Conservation (phyloP, 2,797 vertebrate genomes). For the Trematomus bernacchii region DNA sequence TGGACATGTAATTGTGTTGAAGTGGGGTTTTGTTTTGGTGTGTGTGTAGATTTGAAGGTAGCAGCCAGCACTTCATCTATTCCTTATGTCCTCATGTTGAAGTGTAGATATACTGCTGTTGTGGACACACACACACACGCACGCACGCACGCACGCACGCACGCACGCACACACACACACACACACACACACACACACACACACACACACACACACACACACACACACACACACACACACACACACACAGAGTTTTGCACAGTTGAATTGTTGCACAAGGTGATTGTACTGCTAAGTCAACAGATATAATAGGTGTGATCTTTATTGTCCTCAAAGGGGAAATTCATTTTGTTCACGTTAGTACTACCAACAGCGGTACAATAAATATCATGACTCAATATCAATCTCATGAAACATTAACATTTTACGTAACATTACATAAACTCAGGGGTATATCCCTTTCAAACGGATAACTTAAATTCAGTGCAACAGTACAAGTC, state of each 20-base stretch:
- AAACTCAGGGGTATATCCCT: neutral
- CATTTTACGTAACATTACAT: neutral
- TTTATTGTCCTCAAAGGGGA: no score
- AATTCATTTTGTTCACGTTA: no score
- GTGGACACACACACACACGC: neutral
- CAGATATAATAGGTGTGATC: no score
- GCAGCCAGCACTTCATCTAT: neutral
- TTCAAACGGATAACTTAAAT: neutral
- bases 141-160: no score
- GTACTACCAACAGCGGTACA: no score
- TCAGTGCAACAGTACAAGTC: neutral
- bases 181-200: accelerated
- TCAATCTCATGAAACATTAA: neutral
- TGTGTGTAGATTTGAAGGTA: neutral
- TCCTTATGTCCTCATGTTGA: neutral
- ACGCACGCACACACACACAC: neutral
- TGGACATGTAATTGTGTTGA: constrained; percentile 40
- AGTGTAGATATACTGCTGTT: neutral
- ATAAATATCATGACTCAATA: no score
- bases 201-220: no score
- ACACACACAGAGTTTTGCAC: no score
- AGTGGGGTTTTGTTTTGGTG: constrained; percentile 17
- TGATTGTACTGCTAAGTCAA: no score
- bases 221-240: no score
- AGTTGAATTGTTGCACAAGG: no score